Base-by-base conservation (phyloP, 2,113 vertebrate genomes). In the Aegithalos caudatus region DNA sequence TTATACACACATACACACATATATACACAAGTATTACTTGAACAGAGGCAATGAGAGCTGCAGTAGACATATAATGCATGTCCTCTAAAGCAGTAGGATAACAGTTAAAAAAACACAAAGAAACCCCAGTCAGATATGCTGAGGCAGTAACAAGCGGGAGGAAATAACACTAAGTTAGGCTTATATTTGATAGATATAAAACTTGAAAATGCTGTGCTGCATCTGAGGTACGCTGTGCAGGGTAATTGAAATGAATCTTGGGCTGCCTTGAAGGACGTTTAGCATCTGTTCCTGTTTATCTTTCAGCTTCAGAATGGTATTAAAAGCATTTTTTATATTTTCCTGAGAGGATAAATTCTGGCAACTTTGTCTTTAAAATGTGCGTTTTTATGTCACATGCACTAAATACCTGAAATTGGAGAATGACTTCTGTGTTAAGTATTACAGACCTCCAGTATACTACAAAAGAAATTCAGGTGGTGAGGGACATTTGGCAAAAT, bases 231-330 rank as follows among this genome's bases (percentile, higher is more conserved):
- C 4, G 25, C 95, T 90, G 94, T 91, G 89, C 84, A 56, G 77
- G 54, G 58, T 97, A 96, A 98, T 93, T 96, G 97, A 96, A 97
- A 97, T 95, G 94, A 97, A 95, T 97, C 85, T 96, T 67, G 91
- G 84, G 86, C 67, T 96, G 79, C 80, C 96, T 94, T 78, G 47
- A 81, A 96, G 96, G 96, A 95, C 84, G 96, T 97, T 98, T 94
- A 97, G 86, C 98, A 98, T 95, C 96, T 98, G 97, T 95, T 97
- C 83, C 88, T 98, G 88, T 97, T 97, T 97, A 97, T 97, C 81
- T 97, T 96, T 96, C 57, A 95, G 89, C 93, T 96, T 97, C 77
- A 82, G 87, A 95, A 96, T 94, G 87, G 83, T 94, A 96, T 90
- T 84, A 92, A 92, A 96, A 83, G 66, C 65, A 86, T 96, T 95